These are phyloP conservation scores for Aphyosemion australe DNA, from an alignment of 2,113 vertebrate species.

Conservation along the genomic window DNA sequence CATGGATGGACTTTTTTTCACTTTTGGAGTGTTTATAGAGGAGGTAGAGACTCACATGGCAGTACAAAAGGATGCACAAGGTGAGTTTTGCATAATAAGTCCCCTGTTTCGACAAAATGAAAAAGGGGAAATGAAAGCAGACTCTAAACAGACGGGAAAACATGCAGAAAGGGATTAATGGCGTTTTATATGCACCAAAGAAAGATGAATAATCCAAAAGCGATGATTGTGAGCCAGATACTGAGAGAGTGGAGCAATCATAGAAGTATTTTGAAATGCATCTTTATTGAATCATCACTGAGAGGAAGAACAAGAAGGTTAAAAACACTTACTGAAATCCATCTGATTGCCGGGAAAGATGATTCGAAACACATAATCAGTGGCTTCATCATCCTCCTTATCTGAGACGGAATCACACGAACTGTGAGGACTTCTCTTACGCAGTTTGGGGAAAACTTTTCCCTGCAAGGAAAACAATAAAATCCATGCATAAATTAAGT, in stretches of 20 bases:
- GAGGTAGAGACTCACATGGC: no score
- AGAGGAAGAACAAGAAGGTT: slow-evolving; percentile 30
- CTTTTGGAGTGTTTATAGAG: no score
- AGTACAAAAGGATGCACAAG: no score
- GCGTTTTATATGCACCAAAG: neutral
- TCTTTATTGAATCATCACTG: slow-evolving; percentile 25
- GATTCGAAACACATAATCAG: slow-evolving; percentile 96
- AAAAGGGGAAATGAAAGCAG: slow-evolving; percentile 27
- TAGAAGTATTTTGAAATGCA: slow-evolving; percentile 23
- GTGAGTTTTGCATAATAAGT: no score
- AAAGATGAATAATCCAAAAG: slow-evolving; percentile 21
- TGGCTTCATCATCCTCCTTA: slow-evolving; percentile 96
- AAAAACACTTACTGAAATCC: slow-evolving; percentile 86
- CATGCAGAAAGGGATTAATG: no score
- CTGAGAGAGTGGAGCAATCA: neutral
- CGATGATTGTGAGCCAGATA: neutral
- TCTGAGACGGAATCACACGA: slow-evolving; percentile 91
- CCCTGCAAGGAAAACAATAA: slow-evolving; percentile 77
- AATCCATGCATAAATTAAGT: neutral
- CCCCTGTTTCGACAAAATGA: slow-evolving; percentile 1
- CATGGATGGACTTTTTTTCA: no score
- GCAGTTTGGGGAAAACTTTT: slow-evolving; percentile 94
- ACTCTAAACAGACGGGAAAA: slow-evolving; percentile 26
- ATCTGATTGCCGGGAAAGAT: slow-evolving; percentile 90
- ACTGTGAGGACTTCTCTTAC: slow-evolving; percentile 90